Evolutionary conservation across 2,113 vertebrate species (phyloP).

Genomic region (Elachura formosa): DNA sequence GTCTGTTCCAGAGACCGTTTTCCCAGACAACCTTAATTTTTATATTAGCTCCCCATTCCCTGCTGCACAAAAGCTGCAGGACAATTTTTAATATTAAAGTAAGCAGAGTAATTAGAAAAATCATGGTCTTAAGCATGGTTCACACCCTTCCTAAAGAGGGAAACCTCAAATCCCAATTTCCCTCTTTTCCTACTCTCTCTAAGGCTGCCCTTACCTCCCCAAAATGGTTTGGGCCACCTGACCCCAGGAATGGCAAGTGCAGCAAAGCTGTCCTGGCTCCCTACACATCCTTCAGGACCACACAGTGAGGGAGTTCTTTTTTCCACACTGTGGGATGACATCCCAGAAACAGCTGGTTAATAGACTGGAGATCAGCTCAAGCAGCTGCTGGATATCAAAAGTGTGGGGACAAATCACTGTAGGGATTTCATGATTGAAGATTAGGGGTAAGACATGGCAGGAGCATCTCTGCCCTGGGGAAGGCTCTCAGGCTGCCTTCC

Average conservation of each 20-base stretch:
- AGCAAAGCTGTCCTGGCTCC: neutral
- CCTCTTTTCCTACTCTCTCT: no score
- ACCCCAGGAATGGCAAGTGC: neutral
- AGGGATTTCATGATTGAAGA: neutral
- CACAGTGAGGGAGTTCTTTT: fast-evolving
- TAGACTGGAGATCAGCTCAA: neutral
- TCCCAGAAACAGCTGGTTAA: neutral
- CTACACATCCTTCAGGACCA: neutral
- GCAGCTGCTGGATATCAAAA: neutral
- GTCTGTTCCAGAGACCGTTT: neutral
- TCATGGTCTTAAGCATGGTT: fast-evolving
- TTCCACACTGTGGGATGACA: neutral
- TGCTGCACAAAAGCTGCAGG: neutral
- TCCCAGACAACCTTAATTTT: neutral
- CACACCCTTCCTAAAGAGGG: neutral
- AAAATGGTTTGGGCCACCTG: neutral
- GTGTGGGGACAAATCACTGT: neutral
- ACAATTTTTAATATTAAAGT: neutral
- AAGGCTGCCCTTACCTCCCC: neutral
- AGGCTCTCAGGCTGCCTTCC: neutral
- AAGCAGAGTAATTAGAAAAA: neutral
- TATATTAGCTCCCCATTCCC: neutral
- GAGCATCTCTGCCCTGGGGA: neutral
- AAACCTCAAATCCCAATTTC: neutral
- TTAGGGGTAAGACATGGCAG: neutral